phyloP scores from a whole-genome alignment of 2,888 invertebrate species.

The Agrilus cyanescens region DNA sequence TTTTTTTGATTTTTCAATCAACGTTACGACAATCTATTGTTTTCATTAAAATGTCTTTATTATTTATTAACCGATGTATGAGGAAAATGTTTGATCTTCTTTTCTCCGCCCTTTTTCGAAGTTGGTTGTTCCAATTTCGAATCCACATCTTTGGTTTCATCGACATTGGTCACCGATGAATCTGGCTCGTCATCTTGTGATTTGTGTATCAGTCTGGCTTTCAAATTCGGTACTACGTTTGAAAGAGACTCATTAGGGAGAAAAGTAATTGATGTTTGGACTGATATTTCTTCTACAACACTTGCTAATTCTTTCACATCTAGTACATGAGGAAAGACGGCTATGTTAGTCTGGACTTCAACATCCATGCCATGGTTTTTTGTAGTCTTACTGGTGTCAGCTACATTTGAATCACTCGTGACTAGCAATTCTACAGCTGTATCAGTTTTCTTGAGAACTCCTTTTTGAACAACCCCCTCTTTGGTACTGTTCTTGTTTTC shows the following conservation, averaged over 20 bases:
- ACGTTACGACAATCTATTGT: no score
- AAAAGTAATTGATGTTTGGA: constrained; percentile 20
- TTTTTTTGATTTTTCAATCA: no score
- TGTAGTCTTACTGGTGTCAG: neutral
- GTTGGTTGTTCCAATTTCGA: constrained; percentile 1
- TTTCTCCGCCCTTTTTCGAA: neutral
- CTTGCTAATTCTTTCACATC: constrained; percentile 18
- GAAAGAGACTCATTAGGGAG: constrained; percentile 15
- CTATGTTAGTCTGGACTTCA: constrained; percentile 19
- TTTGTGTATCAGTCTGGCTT: constrained; percentile 10
- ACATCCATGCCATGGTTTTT: constrained; percentile 3
- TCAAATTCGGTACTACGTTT: constrained; percentile 12
- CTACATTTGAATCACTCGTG: no score
- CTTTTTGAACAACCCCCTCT: no score
- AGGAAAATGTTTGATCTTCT: neutral
- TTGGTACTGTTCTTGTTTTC: no score
- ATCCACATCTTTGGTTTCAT: constrained; percentile 3
- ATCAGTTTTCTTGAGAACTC: no score
- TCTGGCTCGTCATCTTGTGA: constrained; percentile 2
- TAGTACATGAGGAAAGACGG: constrained; percentile 20
- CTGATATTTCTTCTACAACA: constrained; percentile 15
- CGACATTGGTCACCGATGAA: constrained; percentile 4
- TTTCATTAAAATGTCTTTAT: no score
- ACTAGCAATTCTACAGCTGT: no score
- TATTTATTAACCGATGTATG: no score